Base-by-base conservation (phyloP, 2,888 invertebrate genomes). In the Mimachlamys varia region DNA sequence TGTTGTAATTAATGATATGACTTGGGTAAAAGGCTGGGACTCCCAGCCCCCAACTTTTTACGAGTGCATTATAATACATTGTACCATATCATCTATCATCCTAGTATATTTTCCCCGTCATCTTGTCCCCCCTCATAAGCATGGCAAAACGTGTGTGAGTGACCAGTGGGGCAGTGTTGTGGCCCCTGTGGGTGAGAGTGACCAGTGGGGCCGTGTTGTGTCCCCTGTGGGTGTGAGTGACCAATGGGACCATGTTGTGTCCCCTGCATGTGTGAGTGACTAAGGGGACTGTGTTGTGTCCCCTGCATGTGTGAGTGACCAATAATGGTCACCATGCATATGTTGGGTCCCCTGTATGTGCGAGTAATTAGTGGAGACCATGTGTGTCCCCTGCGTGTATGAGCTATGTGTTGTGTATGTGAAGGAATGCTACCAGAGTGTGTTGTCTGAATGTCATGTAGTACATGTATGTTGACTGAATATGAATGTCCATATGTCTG, bases 61-160 rank as follows among this genome's bases (percentile, higher is more conserved):
- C 27, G 76, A 76, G 27, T 76, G 76, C n/a, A 62, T 62, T 62
- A 22, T 76, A n/a, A 58, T 76, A 76, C 76, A 76, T 76, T 76
- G 76, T 76, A 76, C 27, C 76, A 76, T 76, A 76, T 76, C 76
- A 76, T 76, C 27, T n/a, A 10, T 76, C 76, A 76, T 76, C 76
- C 33, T 27, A 76, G 27, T 76, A 76, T 76, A 76, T 76, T 76
- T 58, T 76, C 27, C 27, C 27, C 76, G 13, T 13, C 53, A 17
- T 19, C 17, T 76, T 76, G 27, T 76, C 4, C 76, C 27, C n/a
- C 13, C 22, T 33, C 76, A 76, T 76, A 13, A 76, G 76, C 33
- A 76, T 76, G 76, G 15, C 76, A 15, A 27, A 4, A 27, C 2
- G 22, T 76, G 27, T 33, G 76, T 22, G 76, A 33, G 76, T 33